Base-by-base conservation (phyloP, 2,888 invertebrate genomes). In the Drosophila melanosoma region DNA sequence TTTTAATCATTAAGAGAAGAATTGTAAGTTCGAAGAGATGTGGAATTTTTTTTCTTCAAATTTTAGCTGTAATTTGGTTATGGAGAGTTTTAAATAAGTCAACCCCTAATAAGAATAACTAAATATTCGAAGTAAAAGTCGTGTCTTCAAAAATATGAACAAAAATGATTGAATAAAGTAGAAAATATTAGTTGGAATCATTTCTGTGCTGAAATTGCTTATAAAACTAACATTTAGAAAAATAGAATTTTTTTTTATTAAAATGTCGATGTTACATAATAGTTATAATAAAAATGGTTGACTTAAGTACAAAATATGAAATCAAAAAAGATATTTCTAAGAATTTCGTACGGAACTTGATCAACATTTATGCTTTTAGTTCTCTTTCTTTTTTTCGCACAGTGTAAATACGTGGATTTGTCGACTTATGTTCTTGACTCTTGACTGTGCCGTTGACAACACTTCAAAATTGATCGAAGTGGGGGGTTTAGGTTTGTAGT, bases 361-460 rank as follows among this genome's bases (percentile, higher is more conserved):
- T 0, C 12, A 45, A 7, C 45, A 45, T 7, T 15, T 15, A 45
- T 33, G 5, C 17, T 33, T n/a, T 11, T 40, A 29, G 61, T 48
- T 63, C 38, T 53, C 23, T 51, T 5, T 2, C 4, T 23, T 7
- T 20, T 53, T 56, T 56, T 56, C 56, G 26, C n/a, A 12, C 23
- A 56, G 56, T 56, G 60, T 58, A 42, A 38, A 29, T 70, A 59
- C 51, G 71, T 81, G 76, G 82, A 83, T 76, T 81, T 86, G 79
- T 81, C 84, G 69, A 76, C 70, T 75, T 74, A 74, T 75, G 89
- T n/a, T 40, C 36, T 52, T 20, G 29, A 36, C 66, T 62, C 56
- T 70, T 80, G 77, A 52, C 56, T 65, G 20, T 65, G 69, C 67
- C 70, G 82, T 75, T 79, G 83, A 85, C 74, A 78, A 64, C 78